Percentiles rank a stretch among this genome's conserved stretches.
Evolutionary conservation across 2,797 vertebrate genomes (phyloP).

Genomic region (Scolopax bukidnonensis): DNA sequence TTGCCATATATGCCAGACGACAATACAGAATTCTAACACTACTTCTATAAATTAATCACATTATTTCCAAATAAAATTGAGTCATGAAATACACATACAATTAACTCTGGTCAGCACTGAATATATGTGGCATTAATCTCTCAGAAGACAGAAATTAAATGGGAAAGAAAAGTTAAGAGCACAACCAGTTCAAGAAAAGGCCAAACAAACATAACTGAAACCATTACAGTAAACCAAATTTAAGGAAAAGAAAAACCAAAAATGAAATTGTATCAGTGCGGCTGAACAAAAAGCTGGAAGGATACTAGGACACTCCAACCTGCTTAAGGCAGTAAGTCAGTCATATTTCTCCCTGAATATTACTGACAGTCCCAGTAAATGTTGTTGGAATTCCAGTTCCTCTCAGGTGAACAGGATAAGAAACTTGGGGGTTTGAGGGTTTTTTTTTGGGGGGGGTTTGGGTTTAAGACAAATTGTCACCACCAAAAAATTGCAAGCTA

Average conservation of each 20-base stretch:
- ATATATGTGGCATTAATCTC: background rate
- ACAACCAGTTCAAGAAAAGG: background rate
- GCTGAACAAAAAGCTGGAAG: background rate
- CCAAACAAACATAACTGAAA: background rate
- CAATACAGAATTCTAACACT: background rate
- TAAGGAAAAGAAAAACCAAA: accelerated
- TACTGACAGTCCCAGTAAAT: background rate
- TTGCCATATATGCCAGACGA: background rate
- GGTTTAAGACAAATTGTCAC: background rate
- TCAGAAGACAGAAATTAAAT: background rate
- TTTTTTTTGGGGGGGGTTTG: too few relatives aligned
- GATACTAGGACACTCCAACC: background rate
- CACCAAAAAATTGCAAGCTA: background rate
- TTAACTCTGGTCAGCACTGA: background rate
- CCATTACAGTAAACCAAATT: accelerated
- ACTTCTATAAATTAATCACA: background rate
- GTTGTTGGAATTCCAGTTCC: background rate
- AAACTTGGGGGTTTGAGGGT: background rate
- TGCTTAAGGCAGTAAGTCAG: background rate
- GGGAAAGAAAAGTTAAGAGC: background rate
- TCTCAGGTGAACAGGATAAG: background rate
- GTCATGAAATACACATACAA: background rate
- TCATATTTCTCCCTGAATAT: background rate
- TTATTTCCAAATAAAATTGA: background rate
- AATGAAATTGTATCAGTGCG: background rate